These are phyloP conservation scores for Eupithecia insigniata DNA, from an alignment of 2,888 invertebrate species.

Conservation along the genomic window DNA sequence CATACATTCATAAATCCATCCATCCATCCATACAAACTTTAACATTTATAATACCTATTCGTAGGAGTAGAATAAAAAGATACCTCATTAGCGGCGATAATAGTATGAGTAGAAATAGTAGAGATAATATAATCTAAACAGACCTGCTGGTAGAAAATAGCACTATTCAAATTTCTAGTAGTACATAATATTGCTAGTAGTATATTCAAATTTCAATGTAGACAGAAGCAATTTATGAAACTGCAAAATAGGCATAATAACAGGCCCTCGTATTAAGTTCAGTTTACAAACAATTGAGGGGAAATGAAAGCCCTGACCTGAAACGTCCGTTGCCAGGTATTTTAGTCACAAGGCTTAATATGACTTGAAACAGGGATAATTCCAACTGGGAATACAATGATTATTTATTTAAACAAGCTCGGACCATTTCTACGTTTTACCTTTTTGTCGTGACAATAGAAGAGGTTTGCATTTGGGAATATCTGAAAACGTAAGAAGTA, in stretches of 20 bases:
- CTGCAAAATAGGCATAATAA: not conserved
- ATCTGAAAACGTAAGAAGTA: not conserved
- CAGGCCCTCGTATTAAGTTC: not conserved
- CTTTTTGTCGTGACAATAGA: conserved; percentile 36
- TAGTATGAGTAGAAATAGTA: not conserved
- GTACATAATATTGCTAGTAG: too few species aligned
- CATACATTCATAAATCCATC: too few species aligned
- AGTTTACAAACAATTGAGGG: conserved; percentile 18
- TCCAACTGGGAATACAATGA: conserved; percentile 25
- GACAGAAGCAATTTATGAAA: conserved; percentile 7
- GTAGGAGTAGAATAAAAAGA: too few species aligned
- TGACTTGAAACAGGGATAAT: conserved; percentile 28
- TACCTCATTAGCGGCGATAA: not conserved
- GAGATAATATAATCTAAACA: not conserved
- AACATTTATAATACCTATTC: too few species aligned
- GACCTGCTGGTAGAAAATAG: not conserved
- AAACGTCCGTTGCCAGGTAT: conserved; percentile 21
- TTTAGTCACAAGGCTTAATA: conserved; percentile 23
- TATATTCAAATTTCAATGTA: not conserved
- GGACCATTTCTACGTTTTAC: conserved; percentile 7
- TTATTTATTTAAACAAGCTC: conserved; percentile 18
- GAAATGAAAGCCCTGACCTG: conserved; percentile 19
- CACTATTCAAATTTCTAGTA: not conserved
- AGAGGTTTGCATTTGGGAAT: conserved; percentile 31
- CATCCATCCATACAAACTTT: too few species aligned